Evolutionary conservation across 1,140 invertebrate genomes (phyloP), one percentile per base, ranked within the genome.

Genomic region (Monochamus saltuarius): DNA sequence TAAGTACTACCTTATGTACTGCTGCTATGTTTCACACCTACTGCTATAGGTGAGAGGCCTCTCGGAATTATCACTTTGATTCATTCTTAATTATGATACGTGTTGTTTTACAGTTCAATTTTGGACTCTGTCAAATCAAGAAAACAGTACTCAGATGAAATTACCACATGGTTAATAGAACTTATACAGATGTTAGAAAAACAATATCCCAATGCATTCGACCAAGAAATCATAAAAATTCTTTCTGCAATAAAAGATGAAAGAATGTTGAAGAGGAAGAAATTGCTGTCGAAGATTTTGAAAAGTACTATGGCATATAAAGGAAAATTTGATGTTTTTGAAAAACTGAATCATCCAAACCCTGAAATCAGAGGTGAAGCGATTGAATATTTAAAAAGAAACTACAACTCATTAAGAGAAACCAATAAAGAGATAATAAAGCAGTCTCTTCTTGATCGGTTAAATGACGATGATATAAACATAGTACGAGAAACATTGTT

Each of bases 151-250:
- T 2, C 66, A 71, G 4, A 59, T 58, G 11, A 67, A 47, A 58
- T 13, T 49, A 73, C 10, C 61, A 69, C 16, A 56, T 73, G 9
- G 60, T 22, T 70, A 22, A 54, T 34, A 4, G 61, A 66, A 53
- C 50, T 65, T 11, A 50, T 69, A 36, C 51, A 61, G 14, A 60
- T 36, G 8, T 4, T 69, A 11, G 67, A 69, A 53, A 77, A 68
- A 47, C 82, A 83, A 50, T 89, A 89, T 74, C 85, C 89, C 0
- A 74, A 78, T 11, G 80, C 77, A 19, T 90, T 89, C 67, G 89
- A 91, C 65, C 75, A 80, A 45, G 77, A 82, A 53, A 75, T 85
- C 9, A 59, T 65, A 14, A 64, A 67, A 46, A 63, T 71, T 39
- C 46, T 73, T 19, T 63, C 42, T 14, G 29, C 29, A 9, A 54